Evolutionary conservation across 2,797 vertebrate genomes (phyloP), one percentile per base, ranked within the genome.

Genomic region (Gymnodraco acuticeps): DNA sequence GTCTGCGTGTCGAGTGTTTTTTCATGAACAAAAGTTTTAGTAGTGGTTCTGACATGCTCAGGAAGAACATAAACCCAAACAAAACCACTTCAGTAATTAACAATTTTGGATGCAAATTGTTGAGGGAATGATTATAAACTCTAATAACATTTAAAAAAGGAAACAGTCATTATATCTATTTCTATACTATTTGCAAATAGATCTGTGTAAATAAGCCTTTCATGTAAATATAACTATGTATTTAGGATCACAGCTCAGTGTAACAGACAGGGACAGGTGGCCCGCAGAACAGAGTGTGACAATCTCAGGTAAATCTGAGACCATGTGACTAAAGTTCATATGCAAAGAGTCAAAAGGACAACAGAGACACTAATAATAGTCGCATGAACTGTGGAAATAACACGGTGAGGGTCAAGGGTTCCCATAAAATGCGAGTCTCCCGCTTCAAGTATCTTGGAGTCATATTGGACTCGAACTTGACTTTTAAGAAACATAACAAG

Each of bases 181-280:
- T 13, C n/a, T 16, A 38, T n/a, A 16, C 10, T 38, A 23, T 33
- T 20, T 17, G 2, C 2, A 56, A 52, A 48, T 12, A 48, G 42
- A 9, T 27, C 5, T 41, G 13, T 23, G 1, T 56, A 46, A 15
- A 47, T 41, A 2, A 19, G 3, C 17, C 20, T 64, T 47, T 53
- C n/a, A 19, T 14, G 43, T 51, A 6, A n/a, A 54, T 27, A n/a
- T 7, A 63, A 56, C 3, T 3, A 7, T 2, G 27, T n/a, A 46
- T 10, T 7, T 2, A 65, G 23, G 23, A n/a, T 3, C 4, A 58
- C 23, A 43, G 43, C n/a, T 66, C 46, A 52, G 62, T 63, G 20
- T 9, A 64, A 83, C 17, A 67, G 72, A 71, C 51, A 59, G 11
- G 0, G 5, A 53, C 73, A 80, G 43, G n/a, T 74, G 65, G 71